Percentiles rank a stretch among this genome's conserved stretches.
phyloP scores from a whole-genome alignment of 2,113 vertebrate species.

The Nycticryphes semicollaris region DNA sequence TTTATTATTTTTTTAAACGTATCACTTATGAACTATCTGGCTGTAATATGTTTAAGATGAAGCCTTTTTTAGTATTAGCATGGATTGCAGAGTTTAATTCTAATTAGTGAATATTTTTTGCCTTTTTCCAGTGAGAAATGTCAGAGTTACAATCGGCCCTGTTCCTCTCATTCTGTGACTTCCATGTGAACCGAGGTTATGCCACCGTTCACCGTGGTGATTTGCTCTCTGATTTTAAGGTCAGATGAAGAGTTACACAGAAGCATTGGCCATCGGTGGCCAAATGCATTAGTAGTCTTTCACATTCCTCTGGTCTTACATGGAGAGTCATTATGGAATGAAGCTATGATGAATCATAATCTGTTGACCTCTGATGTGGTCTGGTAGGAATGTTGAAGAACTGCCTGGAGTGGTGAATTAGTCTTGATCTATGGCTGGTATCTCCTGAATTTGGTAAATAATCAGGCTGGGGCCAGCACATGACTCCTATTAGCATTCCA shows the following conservation, averaged over 20 bases:
- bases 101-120: constrained; percentile 9
- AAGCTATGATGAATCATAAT: background rate
- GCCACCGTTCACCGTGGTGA: background rate
- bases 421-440: background rate
- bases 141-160: background rate
- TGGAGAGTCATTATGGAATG: background rate
- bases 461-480: background rate
- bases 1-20: background rate
- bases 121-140: background rate
- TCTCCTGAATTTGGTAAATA: background rate
- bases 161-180: background rate
- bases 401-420: background rate
- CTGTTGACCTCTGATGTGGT: background rate
- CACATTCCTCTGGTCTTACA: background rate
- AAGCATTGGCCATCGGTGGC: background rate
- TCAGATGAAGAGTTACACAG: background rate
- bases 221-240: background rate
- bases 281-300: background rate
- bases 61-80: background rate
- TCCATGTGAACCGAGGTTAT: background rate
- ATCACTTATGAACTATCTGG: background rate
- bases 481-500: background rate
- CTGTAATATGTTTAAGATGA: background rate
- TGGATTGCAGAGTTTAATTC: background rate
- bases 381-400: background rate